A percentile compares a stretch with the other conserved stretches of the same genome.
Evolutionary conservation across 2,888 invertebrate species (phyloP).

Genomic region (Helicoverpa assulta): DNA sequence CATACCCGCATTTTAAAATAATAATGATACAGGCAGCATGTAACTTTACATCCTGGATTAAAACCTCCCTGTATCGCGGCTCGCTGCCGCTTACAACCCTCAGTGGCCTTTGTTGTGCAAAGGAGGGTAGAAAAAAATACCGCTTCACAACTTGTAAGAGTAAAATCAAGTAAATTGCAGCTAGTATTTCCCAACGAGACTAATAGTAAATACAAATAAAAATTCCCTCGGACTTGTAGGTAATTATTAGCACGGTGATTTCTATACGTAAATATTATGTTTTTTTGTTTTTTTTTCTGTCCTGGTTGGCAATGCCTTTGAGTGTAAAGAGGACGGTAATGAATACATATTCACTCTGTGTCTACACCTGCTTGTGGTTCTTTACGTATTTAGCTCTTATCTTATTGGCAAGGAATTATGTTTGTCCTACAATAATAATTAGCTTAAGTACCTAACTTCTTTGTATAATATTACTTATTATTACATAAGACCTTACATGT

Average conservation of each 20-base stretch:
- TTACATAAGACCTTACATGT: too few species aligned
- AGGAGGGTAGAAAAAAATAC: conserved; percentile 68
- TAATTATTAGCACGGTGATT: conserved; percentile 16
- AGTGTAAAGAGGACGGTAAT: neutral
- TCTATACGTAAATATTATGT: neutral
- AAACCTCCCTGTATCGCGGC: conserved; percentile 65
- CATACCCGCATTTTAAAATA: conserved; percentile 61
- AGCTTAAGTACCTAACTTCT: too few species aligned
- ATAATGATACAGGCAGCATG: conserved; percentile 76
- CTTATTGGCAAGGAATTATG: too few species aligned
- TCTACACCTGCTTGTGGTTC: too few species aligned
- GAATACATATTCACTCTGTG: too few species aligned
- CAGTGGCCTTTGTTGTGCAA: conserved; percentile 75
- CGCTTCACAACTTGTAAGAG: conserved; percentile 70
- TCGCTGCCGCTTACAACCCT: conserved; percentile 66
- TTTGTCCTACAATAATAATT: too few species aligned
- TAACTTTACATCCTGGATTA: conserved; percentile 72
- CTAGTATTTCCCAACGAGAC: conserved; percentile 68
- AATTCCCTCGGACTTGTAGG: neutral
- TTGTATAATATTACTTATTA: too few species aligned
- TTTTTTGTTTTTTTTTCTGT: neutral
- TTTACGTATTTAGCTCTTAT: too few species aligned
- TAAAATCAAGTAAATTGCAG: conserved; percentile 76
- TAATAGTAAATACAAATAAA: conserved; percentile 65
- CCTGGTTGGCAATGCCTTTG: neutral